A percentile compares a stretch with the other conserved stretches of the same genome.
Evolutionary conservation across 2,888 invertebrate genomes (phyloP).

Genomic region (Antheraea yamamai): DNA sequence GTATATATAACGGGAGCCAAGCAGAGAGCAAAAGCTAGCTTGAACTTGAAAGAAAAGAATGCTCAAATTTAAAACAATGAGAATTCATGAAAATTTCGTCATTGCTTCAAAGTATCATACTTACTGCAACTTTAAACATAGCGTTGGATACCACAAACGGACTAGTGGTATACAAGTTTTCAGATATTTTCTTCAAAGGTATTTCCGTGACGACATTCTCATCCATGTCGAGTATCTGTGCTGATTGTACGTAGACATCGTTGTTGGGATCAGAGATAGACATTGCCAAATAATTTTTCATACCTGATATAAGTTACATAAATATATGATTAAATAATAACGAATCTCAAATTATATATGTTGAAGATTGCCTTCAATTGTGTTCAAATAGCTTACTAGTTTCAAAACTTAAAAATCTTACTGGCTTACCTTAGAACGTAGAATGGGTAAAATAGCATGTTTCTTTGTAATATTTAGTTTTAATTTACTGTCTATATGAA

Average conservation of each 20-base stretch:
- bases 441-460: no score
- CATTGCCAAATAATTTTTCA: slow-evolving; percentile 27
- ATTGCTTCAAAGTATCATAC: slow-evolving; percentile 12
- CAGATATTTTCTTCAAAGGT: slow-evolving; percentile 23
- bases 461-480: no score
- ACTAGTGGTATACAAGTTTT: slow-evolving; percentile 30
- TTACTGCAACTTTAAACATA: slow-evolving; percentile 34
- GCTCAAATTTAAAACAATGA: no score
- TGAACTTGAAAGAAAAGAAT: no score
- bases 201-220: slow-evolving; percentile 21
- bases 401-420: no score
- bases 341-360: background rate
- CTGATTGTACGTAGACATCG: slow-evolving; percentile 24
- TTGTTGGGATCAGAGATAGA: slow-evolving; percentile 30
- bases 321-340: background rate
- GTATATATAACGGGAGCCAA: no score
- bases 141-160: slow-evolving; percentile 29
- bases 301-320: slow-evolving; percentile 24
- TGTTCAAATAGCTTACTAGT: background rate
- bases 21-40: background rate
- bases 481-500: no score
- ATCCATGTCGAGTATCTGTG: slow-evolving; percentile 25
- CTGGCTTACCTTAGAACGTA: no score
- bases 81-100: background rate
- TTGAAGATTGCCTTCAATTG: background rate